Percentiles rank a stretch among this genome's conserved stretches.
Conservation (phyloP, 2,888 invertebrate genomes). For the Gibbula magus region DNA sequence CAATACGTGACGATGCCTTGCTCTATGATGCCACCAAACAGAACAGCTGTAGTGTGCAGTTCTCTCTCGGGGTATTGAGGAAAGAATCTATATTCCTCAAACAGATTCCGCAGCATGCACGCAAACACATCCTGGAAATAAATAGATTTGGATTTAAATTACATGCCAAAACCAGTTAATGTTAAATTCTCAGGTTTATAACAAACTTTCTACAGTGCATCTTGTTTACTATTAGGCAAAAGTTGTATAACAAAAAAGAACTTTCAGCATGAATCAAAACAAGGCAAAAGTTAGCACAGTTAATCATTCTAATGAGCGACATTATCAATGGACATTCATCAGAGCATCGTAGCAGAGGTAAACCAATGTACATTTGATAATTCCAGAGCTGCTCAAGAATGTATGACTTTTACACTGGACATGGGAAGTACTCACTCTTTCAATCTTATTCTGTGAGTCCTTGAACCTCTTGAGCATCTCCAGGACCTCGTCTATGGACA, state of each 20-base stretch:
- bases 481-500: constrained; percentile 95
- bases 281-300: too few relatives aligned
- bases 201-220: too few relatives aligned
- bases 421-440: constrained; percentile 78
- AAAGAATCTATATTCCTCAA: constrained; percentile 99
- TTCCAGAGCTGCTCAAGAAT: too few relatives aligned
- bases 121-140: constrained; percentile 82
- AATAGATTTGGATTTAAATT: too few relatives aligned
- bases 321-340: too few relatives aligned
- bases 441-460: constrained; percentile 90
- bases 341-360: too few relatives aligned
- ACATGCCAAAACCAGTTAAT: not conserved
- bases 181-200: not conserved
- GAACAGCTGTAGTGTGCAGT: constrained; percentile 95
- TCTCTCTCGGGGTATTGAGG: constrained; percentile 99
- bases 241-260: too few relatives aligned
- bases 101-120: constrained; percentile 96
- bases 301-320: too few relatives aligned
- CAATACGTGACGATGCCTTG: constrained; percentile 89
- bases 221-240: too few relatives aligned
- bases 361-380: too few relatives aligned
- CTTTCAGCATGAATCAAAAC: too few relatives aligned
- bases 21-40: constrained; percentile 98
- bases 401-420: too few relatives aligned
- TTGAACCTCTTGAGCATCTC: constrained; percentile 97